Evolutionary conservation across 1,140 invertebrate species (phyloP).

Genomic region (Nautilus pompilius): DNA sequence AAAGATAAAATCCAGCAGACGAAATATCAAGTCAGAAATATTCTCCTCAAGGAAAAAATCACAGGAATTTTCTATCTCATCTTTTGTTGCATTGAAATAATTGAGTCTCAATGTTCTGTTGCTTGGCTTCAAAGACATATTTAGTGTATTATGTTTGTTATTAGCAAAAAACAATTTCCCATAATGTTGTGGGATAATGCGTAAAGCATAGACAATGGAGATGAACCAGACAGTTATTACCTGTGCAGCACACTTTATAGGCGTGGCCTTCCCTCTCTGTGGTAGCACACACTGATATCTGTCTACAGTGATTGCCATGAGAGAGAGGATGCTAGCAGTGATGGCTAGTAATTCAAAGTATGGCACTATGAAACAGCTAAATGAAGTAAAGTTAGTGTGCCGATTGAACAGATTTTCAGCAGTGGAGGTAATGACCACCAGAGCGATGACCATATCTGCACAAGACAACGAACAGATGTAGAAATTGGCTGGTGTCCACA

Average conservation of each 20-base stretch:
- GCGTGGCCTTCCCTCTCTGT: not conserved
- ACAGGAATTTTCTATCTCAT: not conserved
- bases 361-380: not conserved
- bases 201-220: not conserved
- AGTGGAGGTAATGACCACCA: not conserved
- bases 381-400: not conserved
- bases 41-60: slow-evolving; percentile 1
- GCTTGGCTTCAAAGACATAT: not conserved
- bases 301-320: slow-evolving; percentile 1
- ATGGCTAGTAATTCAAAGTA: not conserved
- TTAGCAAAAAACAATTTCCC: not conserved
- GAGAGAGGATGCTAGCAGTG: not conserved
- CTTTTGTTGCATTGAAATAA: not conserved
- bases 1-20: not conserved
- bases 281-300: not conserved
- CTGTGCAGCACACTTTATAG: not conserved
- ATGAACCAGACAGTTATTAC: not conserved
- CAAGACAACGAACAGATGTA: not conserved
- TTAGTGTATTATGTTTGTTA: not conserved
- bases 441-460: not conserved
- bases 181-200: not conserved
- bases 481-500: not conserved
- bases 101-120: not conserved
- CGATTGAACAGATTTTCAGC: not conserved
- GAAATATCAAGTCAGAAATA: not conserved